Percentiles rank a stretch among this genome's conserved stretches.
These are phyloP conservation scores for Homarus gammarus DNA, from an alignment of 2,888 invertebrate genomes.

Conservation along the genomic window DNA sequence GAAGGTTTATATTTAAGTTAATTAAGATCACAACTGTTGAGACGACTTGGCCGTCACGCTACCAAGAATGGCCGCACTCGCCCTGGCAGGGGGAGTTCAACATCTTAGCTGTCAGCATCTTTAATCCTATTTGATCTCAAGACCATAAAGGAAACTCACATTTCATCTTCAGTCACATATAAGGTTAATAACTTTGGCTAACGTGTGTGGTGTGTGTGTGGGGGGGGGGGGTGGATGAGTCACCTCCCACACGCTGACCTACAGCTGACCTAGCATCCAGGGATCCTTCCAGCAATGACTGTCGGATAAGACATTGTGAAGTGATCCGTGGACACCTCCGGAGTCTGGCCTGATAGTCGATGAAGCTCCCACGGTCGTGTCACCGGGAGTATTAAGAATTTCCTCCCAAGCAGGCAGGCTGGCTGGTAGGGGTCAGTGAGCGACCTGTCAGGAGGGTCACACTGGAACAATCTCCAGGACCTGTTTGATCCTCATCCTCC, in stretches of 20 bases:
- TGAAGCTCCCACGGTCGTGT: slow-evolving; percentile 51
- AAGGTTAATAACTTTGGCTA: too few species aligned
- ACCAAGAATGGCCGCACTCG: too few species aligned
- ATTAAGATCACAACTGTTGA: neutral
- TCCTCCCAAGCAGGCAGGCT: neutral
- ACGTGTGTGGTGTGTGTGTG: too few species aligned
- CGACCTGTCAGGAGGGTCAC: slow-evolving; percentile 1
- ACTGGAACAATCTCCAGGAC: neutral
- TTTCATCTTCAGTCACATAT: too few species aligned
- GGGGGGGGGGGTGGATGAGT: too few species aligned
- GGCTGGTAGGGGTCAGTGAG: slow-evolving; percentile 8
- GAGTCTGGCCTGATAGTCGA: slow-evolving; percentile 32
- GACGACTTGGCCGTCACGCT: neutral
- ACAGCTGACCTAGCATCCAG: too few species aligned
- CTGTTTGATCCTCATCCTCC: slow-evolving; percentile 15
- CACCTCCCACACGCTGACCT: too few species aligned
- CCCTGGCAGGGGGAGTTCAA: too few species aligned
- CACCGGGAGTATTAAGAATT: slow-evolving; percentile 32
- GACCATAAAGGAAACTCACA: too few species aligned
- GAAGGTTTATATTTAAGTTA: too few species aligned
- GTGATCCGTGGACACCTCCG: slow-evolving; percentile 57
- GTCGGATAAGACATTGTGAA: slow-evolving; percentile 57
- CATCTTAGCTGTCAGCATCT: too few species aligned
- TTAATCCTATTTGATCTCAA: too few species aligned
- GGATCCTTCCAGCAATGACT: neutral